A percentile compares a stretch with the other conserved stretches of the same genome.
These are phyloP conservation scores for Drosophila ananassae DNA, from an alignment of 1,140 invertebrate genomes.

Conservation along the genomic window DNA sequence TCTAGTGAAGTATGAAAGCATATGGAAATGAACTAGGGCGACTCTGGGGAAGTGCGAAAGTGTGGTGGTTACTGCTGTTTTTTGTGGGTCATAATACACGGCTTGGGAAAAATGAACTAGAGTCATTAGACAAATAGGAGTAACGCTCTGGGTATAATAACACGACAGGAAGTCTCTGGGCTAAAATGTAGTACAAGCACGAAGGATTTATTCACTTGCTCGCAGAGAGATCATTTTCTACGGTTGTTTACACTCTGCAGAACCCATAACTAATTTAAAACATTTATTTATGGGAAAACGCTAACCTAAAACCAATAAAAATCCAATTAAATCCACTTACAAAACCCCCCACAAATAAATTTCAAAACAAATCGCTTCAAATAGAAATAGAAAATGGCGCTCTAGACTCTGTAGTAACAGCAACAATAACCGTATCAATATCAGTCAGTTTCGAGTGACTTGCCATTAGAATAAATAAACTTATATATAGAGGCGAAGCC, in stretches of 20 bases:
- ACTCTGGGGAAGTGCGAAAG: slow-evolving; percentile 14
- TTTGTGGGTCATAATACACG: background rate
- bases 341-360: slow-evolving; percentile 13
- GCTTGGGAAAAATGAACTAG: slow-evolving; percentile 10
- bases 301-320: slow-evolving; percentile 4
- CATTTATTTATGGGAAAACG: background rate
- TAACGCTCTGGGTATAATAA: background rate
- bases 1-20: background rate
- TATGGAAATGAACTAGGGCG: background rate
- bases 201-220: background rate
- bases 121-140: background rate
- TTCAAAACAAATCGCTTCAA: slow-evolving; percentile 35
- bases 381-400: slow-evolving; percentile 48
- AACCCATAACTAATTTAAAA: background rate
- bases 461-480: slow-evolving; percentile 64
- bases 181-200: background rate
- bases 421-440: slow-evolving; percentile 50
- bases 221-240: background rate
- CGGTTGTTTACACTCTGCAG: background rate
- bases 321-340: slow-evolving; percentile 23
- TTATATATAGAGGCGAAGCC: slow-evolving; percentile 26
- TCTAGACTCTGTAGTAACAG: slow-evolving; percentile 37
- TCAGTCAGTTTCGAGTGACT: slow-evolving; percentile 58
- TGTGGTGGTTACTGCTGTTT: slow-evolving; percentile 1
- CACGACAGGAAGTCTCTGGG: background rate